Conservation (phyloP, 2,888 invertebrate species). For the Gerosis bhagava region DNA sequence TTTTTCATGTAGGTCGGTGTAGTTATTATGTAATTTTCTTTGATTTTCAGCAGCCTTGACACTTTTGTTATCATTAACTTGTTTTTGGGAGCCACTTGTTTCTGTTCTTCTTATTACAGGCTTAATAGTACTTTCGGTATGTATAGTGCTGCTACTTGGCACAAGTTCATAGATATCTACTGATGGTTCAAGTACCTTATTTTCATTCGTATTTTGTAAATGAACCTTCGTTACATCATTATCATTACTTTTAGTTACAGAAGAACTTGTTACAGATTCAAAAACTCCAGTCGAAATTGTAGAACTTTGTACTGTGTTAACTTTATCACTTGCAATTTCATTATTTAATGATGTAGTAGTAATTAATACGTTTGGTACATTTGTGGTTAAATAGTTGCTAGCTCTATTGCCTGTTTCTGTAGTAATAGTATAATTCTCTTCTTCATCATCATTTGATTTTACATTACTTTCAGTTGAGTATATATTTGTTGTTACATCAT, state of each 20-base stretch:
- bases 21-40: constrained; percentile 64
- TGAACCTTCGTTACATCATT: constrained; percentile 27
- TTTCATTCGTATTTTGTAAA: constrained; percentile 27
- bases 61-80: constrained; percentile 59
- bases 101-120: constrained; percentile 46
- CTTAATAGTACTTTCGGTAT: constrained; percentile 60
- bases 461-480: background rate
- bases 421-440: too few relatives aligned
- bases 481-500: background rate
- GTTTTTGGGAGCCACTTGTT: constrained; percentile 45
- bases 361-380: too few relatives aligned
- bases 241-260: constrained; percentile 26
- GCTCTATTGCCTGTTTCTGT: too few relatives aligned
- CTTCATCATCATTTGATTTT: background rate
- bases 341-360: too few relatives aligned
- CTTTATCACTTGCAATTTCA: too few relatives aligned
- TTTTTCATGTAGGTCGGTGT: constrained; percentile 38
- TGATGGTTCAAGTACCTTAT: constrained; percentile 1
- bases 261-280: constrained; percentile 34
- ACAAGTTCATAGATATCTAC: constrained; percentile 42
- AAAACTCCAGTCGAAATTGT: too few relatives aligned
- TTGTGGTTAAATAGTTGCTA: too few relatives aligned
- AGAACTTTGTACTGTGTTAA: too few relatives aligned
- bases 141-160: constrained; percentile 62
- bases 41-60: constrained; percentile 72